phyloP scores from a whole-genome alignment of 2,888 invertebrate species.

The Oasisia sp. region DNA sequence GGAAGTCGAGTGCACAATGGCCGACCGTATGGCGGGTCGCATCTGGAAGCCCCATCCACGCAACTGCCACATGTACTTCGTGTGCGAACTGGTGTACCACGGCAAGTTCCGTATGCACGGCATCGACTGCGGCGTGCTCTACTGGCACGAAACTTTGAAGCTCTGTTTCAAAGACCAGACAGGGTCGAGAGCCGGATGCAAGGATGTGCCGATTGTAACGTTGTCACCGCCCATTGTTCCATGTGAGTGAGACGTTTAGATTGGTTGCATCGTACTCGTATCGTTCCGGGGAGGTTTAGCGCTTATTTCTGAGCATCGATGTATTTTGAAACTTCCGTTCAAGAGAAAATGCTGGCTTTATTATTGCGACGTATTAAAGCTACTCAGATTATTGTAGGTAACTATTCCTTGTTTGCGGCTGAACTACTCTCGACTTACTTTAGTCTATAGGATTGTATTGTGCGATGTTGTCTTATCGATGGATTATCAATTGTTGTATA shows the following conservation, averaged over 20 bases:
- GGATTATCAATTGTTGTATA: no score
- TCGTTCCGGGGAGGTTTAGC: not conserved
- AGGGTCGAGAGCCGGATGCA: not conserved
- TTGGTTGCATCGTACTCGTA: not conserved
- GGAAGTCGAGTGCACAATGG: not conserved
- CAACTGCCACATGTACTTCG: slow-evolving; percentile 6
- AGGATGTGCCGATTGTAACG: not conserved
- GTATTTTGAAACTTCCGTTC: no score
- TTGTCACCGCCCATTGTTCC: not conserved
- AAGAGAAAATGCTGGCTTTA: no score
- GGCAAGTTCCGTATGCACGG: not conserved
- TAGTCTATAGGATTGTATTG: no score
- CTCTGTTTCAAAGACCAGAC: not conserved
- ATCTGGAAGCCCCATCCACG: not conserved
- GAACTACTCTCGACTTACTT: no score
- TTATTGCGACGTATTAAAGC: no score
- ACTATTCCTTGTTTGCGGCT: no score
- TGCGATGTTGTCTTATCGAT: no score
- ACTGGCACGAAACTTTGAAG: not conserved
- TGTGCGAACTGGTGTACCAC: not conserved
- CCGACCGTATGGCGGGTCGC: not conserved
- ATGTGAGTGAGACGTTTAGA: not conserved
- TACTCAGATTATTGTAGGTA: no score
- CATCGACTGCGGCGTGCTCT: not conserved
- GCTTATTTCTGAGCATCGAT: no score